Evolutionary conservation across 2,888 invertebrate genomes (phyloP).

Genomic region (Chrysomela aeneicollis): DNA sequence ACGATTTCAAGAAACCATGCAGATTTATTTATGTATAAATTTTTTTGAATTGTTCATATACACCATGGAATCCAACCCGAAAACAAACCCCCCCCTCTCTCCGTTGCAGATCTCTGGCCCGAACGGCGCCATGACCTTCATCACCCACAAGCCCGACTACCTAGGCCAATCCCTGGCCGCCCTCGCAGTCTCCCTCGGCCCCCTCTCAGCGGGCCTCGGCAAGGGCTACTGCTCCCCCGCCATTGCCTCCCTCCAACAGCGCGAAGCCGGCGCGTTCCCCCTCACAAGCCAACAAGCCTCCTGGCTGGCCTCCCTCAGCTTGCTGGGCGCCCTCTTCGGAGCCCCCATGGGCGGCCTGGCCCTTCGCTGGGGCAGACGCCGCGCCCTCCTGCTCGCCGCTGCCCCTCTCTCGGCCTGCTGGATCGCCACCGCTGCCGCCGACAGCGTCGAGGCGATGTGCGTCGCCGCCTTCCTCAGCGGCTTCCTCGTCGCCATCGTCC

Average conservation of each 20-base stretch:
- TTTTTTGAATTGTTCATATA: neutral
- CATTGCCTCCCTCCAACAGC: constrained; percentile 74
- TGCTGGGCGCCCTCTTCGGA: constrained; percentile 81
- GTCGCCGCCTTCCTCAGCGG: constrained; percentile 86
- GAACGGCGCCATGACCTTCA: constrained; percentile 54
- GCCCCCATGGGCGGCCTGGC: constrained; percentile 82
- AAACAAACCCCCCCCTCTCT: too few relatives aligned
- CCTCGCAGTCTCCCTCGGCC: constrained; percentile 79
- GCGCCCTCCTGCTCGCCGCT: constrained; percentile 75
- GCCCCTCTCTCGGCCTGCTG: constrained; percentile 82
- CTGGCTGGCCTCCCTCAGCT: constrained; percentile 82
- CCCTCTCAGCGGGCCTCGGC: constrained; percentile 80
- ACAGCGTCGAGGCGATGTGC: constrained; percentile 81
- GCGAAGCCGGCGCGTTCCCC: constrained; percentile 70
- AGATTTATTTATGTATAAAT: too few relatives aligned
- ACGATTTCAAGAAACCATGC: too few relatives aligned
- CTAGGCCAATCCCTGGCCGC: constrained; percentile 76
- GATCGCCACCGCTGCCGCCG: constrained; percentile 81
- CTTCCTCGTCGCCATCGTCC: constrained; percentile 60
- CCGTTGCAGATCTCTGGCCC: constrained; percentile 56
- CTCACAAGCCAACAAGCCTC: constrained; percentile 79
- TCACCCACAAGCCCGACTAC: constrained; percentile 57
- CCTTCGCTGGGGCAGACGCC: constrained; percentile 76
- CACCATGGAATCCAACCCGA: neutral
- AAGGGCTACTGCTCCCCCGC: constrained; percentile 87